Evolutionary conservation across 2,888 invertebrate species (phyloP), one percentile per base, ranked within the genome.

Genomic region (Homarus gammarus): DNA sequence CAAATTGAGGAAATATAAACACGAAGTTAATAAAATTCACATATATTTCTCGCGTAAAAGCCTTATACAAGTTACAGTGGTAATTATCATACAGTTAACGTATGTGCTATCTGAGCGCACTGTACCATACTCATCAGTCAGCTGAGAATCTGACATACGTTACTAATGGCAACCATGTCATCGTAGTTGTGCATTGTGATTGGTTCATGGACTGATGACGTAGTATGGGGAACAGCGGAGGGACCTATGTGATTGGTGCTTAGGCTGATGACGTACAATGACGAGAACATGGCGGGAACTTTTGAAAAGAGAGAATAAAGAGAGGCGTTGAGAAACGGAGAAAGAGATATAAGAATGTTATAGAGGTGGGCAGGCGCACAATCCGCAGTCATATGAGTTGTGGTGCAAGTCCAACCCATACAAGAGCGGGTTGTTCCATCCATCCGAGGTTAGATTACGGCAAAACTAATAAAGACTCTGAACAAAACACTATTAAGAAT

Each of bases 41-140:
- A 89, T 89, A 85, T 89, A 89, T 89, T 89, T 89, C 85, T 85
- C 85, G 89, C 89, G 79, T 89, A 89, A 85, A 89, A 89, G 89
- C 89, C 89, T 89, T 89, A 89, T 89, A 89, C 84, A 89, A 84
- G 89, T 85, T 89, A 89, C 85, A 89, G 49, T 85, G 73, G 89
- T 73, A 82, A 86, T 86, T 86, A 51, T 86, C 72, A 51, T 83
- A 83, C 83, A 83, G 72, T 86, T 86, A 44, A 70, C 72, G 86
- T 86, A 40, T 86, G 86, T 68, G 78, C 86, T 86, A 86, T 79
- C 86, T 86, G 68, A 79, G 79, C 79, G 33, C 79, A 22, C 36
- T 68, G 51, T 70, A n/a, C 75, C 75, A 61, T 40, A 72, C 56
- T 64, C 36, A 18, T 49, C 84, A 84, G 84, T 61, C 75, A 75